These are phyloP conservation scores for Sebastes itinus DNA, from an alignment of 2,797 vertebrate species.

Conservation along the genomic window DNA sequence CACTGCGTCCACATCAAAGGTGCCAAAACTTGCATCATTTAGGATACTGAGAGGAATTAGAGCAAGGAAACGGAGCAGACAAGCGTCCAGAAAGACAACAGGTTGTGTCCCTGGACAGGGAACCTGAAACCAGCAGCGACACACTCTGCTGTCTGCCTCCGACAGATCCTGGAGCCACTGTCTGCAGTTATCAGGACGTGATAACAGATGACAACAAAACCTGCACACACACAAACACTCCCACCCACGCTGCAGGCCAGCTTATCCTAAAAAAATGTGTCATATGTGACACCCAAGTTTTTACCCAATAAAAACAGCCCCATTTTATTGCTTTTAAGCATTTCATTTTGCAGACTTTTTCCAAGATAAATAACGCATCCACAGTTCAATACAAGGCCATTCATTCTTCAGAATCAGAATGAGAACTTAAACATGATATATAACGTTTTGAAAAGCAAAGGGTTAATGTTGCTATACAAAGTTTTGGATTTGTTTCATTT, in stretches of 20 bases:
- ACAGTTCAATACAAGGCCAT: not conserved
- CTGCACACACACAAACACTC: conserved; percentile 47
- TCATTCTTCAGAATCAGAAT: not conserved
- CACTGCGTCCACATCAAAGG: not conserved
- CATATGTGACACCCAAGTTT: conserved; percentile 44
- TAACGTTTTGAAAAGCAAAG: not conserved
- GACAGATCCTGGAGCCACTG: conserved; percentile 83
- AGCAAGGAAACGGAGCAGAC: conserved; percentile 62
- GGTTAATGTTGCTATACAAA: not conserved
- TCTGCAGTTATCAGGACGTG: conserved; percentile 80
- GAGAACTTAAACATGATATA: not conserved
- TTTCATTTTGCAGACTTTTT: not conserved
- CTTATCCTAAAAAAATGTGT: conserved; percentile 52
- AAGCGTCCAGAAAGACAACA: conserved; percentile 56
- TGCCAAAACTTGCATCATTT: not conserved
- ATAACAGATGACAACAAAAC: conserved; percentile 87
- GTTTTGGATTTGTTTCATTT: not conserved
- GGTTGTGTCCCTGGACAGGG: conserved; percentile 62
- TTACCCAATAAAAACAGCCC: not conserved
- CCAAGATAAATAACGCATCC: not conserved
- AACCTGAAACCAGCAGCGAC: conserved; percentile 82
- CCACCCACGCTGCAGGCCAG: conserved; percentile 72
- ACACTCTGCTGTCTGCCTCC: conserved; percentile 77
- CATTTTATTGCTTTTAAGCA: not conserved
- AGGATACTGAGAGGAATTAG: not conserved